Evolutionary conservation across 2,113 vertebrate genomes (phyloP), one percentile per base, ranked within the genome.

Genomic region (Reinhardtius hippoglossoides): DNA sequence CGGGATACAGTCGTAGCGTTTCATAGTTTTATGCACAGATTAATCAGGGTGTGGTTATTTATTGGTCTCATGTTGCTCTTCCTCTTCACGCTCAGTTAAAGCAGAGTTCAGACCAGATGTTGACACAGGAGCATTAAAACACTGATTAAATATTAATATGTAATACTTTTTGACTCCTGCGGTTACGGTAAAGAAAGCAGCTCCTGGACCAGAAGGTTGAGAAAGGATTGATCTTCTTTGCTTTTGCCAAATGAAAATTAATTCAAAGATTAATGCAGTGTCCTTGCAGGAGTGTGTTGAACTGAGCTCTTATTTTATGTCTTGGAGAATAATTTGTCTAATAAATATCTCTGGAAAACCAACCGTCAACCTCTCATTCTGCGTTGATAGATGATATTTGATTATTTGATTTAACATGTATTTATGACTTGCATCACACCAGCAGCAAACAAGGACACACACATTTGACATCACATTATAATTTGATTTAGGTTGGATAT

Each of bases 301-400:
- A 9, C 31, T 20, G 20, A 20, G 15, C 16, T 35, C 7, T 3
- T 31, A 26, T 35, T 60, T 7, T 50, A 26, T 48, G 46, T 58
- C 4, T 9, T 15, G 42, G 15, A 42, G 69, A 52, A 40, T 68
- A 9, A 67, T 71, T 40, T 67, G 62, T 76, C 40, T 3, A 80
- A 76, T 80, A 74, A 81, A 69, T 21, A 0, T 48, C 1, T 65
- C 44, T 64, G 18, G 21, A 18, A 66, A 70, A 46, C 9, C 27
- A 21, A 9, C 35, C 1, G 10, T 9, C 27, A 16, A 14, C 24
- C 9, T 37, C 35, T 9, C 9, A 9, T 37, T 9, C 35, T 37
- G 35, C 35, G 9, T 37, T 37, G 35, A 9, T 27, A 4, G 27
- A 27, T 37, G 8, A 37, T 9, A 37, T 37, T 37, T 37, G 35